Conservation (phyloP, 2,113 vertebrate genomes). For the Pangasianodon gigas region DNA sequence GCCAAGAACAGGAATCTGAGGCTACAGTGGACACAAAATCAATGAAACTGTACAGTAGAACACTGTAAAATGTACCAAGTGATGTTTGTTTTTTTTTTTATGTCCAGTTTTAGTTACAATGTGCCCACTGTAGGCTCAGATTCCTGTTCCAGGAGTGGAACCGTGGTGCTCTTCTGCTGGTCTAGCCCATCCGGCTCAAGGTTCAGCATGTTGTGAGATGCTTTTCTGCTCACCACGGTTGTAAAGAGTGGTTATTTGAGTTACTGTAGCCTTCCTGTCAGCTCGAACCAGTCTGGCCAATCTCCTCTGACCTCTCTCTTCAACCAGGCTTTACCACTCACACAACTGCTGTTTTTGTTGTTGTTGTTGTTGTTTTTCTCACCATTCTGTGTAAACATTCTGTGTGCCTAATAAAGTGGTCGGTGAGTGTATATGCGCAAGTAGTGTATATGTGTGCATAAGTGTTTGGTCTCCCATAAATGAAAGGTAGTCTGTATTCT, state of each 20-base stretch:
- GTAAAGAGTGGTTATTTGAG: neutral
- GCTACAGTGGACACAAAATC: neutral
- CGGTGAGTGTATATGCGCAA: neutral
- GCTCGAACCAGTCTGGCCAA: neutral
- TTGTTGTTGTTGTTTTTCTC: neutral
- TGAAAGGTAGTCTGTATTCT: neutral
- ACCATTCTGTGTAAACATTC: neutral
- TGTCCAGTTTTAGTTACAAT: neutral
- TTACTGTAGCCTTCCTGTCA: neutral
- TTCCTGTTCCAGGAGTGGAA: neutral
- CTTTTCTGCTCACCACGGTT: neutral
- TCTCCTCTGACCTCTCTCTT: neutral
- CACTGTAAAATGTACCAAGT: neutral
- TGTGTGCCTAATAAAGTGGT: neutral
- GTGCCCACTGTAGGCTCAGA: neutral
- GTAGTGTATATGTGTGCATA: neutral
- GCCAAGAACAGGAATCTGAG: neutral
- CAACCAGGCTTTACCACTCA: neutral
- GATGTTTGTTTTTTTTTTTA: neutral
- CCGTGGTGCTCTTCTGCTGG: neutral
- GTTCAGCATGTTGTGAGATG: neutral
- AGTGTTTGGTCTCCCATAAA: neutral
- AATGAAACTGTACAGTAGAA: neutral
- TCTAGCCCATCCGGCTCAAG: neutral
- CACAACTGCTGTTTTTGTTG: neutral